Evolutionary conservation across 2,888 invertebrate species (phyloP).

Genomic region (Metacarcinus magister): DNA sequence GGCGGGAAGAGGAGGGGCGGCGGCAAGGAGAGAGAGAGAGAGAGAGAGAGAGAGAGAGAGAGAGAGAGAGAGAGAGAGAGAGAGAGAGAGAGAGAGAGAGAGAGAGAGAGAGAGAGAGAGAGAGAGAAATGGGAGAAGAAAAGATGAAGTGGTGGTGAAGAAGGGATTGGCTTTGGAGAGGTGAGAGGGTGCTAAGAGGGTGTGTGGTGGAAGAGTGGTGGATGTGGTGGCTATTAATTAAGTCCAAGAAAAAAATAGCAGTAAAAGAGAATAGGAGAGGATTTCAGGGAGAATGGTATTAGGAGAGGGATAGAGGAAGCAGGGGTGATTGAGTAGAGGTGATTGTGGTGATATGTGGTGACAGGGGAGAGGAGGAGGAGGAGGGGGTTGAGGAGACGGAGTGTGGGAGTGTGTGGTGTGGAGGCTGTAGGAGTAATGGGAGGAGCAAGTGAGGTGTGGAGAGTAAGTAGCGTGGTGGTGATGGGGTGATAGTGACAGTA

Average conservation of each 20-base stretch:
- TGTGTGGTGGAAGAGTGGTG: too few species aligned
- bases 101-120: not conserved
- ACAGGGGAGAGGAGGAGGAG: too few species aligned
- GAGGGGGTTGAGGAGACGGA: too few species aligned
- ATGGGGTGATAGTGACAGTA: constrained; percentile 17
- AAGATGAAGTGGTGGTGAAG: not conserved
- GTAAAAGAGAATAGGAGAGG: too few species aligned
- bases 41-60: not conserved
- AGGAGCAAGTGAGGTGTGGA: not conserved
- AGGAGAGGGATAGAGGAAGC: too few species aligned
- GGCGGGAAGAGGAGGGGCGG: not conserved
- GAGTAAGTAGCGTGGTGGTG: not conserved
- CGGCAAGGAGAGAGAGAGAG: not conserved
- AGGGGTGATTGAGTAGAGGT: not conserved
- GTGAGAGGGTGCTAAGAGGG: too few species aligned
- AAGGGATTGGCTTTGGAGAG: too few species aligned
- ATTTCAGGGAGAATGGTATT: too few species aligned
- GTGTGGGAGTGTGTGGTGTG: too few species aligned
- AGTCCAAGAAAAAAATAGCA: too few species aligned
- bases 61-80: not conserved
- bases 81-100: not conserved
- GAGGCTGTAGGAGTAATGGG: not conserved
- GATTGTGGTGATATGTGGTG: not conserved
- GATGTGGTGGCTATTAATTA: too few species aligned
- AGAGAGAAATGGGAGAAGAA: not conserved